Evolutionary conservation across 1,140 invertebrate species (phyloP).

Genomic region (Prorops nasuta): DNA sequence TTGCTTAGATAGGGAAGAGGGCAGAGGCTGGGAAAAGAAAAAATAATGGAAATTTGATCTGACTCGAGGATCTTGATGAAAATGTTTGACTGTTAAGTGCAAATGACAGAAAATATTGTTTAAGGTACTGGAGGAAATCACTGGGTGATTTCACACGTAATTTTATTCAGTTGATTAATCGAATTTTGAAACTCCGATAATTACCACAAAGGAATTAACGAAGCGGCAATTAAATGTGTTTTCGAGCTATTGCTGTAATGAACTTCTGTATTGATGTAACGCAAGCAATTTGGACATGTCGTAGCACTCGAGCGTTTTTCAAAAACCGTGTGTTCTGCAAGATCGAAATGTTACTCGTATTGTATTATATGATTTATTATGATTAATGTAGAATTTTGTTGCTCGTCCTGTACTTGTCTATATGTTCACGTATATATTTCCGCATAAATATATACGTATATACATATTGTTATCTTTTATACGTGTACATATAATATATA

Average conservation of each 20-base stretch:
- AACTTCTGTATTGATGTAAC: conserved; percentile 9
- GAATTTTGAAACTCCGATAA: neutral
- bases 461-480: conserved; percentile 2
- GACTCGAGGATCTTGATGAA: too few relatives aligned
- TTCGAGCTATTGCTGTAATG: conserved; percentile 1
- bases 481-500: too few relatives aligned
- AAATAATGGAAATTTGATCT: too few relatives aligned
- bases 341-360: too few relatives aligned
- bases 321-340: conserved; percentile 13
- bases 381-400: neutral
- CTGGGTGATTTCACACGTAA: neutral
- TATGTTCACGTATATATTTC: neutral
- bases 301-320: neutral
- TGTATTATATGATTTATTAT: neutral
- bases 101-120: neutral
- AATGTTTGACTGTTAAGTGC: neutral
- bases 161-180: neutral
- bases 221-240: conserved; percentile 4
- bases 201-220: conserved; percentile 10
- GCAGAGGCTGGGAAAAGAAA: conserved; percentile 5
- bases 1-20: conserved; percentile 4
- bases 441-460: conserved; percentile 4
- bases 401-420: neutral
- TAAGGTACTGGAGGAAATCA: neutral
- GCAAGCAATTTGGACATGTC: conserved; percentile 16